These are phyloP conservation scores for Sussaba pulchella DNA, from an alignment of 2,888 invertebrate genomes.

Conservation along the genomic window DNA sequence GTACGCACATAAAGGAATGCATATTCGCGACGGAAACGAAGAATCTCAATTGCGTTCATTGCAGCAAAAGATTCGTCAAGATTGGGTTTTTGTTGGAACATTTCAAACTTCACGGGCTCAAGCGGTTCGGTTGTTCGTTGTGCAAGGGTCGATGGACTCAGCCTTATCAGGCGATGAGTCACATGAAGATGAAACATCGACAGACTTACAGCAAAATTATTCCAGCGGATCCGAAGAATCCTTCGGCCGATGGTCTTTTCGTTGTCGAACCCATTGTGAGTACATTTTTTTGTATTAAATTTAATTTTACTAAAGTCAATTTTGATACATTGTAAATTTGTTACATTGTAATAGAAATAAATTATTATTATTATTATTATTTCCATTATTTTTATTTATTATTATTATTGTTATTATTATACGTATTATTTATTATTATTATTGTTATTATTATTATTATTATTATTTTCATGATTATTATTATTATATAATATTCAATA, in stretches of 20 bases:
- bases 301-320: not conserved
- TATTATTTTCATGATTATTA: too few relatives aligned
- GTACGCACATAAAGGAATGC: slow-evolving; percentile 84
- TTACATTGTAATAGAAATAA: too few relatives aligned
- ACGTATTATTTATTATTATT: too few relatives aligned
- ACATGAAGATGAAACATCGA: slow-evolving; percentile 86
- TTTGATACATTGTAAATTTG: too few relatives aligned
- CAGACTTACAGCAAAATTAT: slow-evolving; percentile 82
- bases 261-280: slow-evolving; percentile 84
- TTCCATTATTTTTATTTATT: too few relatives aligned
- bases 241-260: slow-evolving; percentile 85
- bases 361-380: too few relatives aligned
- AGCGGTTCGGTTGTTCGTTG: slow-evolving; percentile 87
- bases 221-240: slow-evolving; percentile 85
- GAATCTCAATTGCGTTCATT: slow-evolving; percentile 85
- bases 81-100: slow-evolving; percentile 86
- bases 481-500: too few relatives aligned
- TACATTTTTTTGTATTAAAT: slow-evolving; percentile 31
- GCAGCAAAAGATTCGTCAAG: slow-evolving; percentile 84
- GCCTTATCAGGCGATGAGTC: slow-evolving; percentile 81
- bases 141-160: slow-evolving; percentile 84
- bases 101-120: slow-evolving; percentile 86
- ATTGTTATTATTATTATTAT: too few relatives aligned
- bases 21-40: slow-evolving; percentile 58
- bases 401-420: too few relatives aligned